Percentiles rank a stretch among this genome's conserved stretches.
Conservation (phyloP, 2,113 vertebrate species). For the Brachypteracias leptosomus region DNA sequence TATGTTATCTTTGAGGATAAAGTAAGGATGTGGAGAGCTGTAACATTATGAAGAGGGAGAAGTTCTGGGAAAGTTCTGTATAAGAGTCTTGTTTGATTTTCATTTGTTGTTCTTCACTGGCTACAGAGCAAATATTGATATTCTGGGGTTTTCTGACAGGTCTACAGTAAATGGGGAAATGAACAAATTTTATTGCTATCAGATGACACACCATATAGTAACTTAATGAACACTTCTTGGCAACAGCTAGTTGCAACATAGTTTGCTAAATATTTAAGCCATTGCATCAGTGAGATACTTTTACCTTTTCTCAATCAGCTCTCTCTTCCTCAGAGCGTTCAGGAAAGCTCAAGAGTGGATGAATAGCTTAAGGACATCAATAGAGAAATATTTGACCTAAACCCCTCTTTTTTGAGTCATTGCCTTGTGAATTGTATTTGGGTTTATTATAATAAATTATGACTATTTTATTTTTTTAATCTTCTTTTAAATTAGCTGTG, state of each 20-base stretch:
- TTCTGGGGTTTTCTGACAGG: background rate
- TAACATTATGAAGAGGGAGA: background rate
- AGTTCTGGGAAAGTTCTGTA: background rate
- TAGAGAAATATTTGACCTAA: background rate
- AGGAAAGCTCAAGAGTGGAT: background rate
- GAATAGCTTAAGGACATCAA: background rate
- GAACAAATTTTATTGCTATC: background rate
- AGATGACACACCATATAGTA: background rate
- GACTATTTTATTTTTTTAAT: background rate
- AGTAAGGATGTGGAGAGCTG: background rate
- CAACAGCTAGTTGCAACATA: background rate
- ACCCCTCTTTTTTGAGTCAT: background rate
- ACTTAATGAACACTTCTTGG: background rate
- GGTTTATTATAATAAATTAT: background rate
- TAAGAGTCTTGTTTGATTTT: background rate
- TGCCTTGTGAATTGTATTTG: background rate
- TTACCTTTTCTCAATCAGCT: background rate
- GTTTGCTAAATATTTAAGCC: background rate
- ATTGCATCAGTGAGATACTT: background rate
- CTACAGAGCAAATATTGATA: background rate
- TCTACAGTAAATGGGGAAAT: background rate
- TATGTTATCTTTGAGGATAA: background rate
- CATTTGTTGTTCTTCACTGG: background rate
- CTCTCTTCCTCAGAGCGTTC: background rate
- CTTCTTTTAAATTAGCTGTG: background rate